Percentiles rank a stretch among this genome's conserved stretches.
phyloP scores from a whole-genome alignment of 2,113 vertebrate species.

The Pandion haliaetus region DNA sequence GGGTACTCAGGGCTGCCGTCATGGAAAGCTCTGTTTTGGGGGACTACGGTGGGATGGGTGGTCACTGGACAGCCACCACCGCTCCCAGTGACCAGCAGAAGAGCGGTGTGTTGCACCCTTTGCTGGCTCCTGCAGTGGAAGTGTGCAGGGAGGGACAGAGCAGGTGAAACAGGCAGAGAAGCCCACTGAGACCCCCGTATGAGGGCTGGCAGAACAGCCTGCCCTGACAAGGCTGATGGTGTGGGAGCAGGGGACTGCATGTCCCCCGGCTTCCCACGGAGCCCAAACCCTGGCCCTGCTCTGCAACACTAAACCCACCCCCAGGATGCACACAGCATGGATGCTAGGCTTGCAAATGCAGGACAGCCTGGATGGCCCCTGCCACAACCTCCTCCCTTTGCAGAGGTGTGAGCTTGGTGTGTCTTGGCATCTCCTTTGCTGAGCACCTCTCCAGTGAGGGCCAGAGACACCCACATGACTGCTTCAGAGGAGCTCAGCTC shows the following conservation, averaged over 20 bases:
- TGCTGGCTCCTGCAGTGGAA: background rate
- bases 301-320: background rate
- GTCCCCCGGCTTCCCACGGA: background rate
- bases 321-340: accelerated
- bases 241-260: too few species aligned
- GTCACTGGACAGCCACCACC: background rate
- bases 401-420: background rate
- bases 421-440: background rate
- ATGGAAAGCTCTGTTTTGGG: background rate
- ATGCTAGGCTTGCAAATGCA: accelerated
- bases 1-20: background rate
- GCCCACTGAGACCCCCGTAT: background rate
- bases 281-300: background rate
- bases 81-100: background rate
- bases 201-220: background rate
- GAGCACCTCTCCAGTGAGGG: background rate
- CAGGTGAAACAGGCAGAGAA: background rate
- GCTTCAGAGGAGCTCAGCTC: background rate
- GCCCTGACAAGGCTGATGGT: background rate
- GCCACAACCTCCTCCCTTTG: background rate
- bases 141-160: background rate
- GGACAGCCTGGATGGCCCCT: background rate
- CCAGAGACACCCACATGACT: background rate
- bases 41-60: background rate
- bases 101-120: background rate